These are phyloP conservation scores for Sorex maritimensis DNA, from an alignment of 2,797 vertebrate species.

Conservation along the genomic window DNA sequence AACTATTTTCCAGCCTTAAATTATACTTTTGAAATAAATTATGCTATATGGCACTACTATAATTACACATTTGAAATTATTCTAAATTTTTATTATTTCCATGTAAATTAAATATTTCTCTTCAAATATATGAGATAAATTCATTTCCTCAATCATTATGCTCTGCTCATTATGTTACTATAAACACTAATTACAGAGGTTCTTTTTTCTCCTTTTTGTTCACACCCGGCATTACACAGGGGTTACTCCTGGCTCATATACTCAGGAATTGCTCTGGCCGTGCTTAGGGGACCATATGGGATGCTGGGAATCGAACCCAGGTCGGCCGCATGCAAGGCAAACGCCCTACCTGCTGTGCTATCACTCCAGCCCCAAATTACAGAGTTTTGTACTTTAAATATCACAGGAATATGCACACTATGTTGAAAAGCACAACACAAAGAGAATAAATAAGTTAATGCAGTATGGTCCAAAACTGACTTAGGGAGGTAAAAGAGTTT, in stretches of 20 bases:
- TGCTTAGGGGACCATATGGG: no score
- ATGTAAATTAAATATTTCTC: not conserved
- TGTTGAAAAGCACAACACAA: not conserved
- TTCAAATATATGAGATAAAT: not conserved
- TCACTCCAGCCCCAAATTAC: not conserved
- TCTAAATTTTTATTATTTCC: constrained; percentile 31
- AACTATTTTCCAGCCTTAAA: not conserved
- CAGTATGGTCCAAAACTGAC: not conserved
- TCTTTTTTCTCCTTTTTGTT: no score
- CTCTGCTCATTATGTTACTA: not conserved
- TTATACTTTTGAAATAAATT: constrained; percentile 8
- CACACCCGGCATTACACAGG: no score
- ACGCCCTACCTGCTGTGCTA: no score
- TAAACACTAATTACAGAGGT: not conserved
- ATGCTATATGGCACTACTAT: not conserved
- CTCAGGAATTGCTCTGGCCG: no score
- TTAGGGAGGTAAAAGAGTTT: not conserved
- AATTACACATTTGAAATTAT: not conserved
- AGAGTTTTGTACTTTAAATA: not conserved
- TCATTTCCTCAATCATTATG: not conserved
- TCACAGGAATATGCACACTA: not conserved
- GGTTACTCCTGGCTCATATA: no score
- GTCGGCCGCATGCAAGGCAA: no score
- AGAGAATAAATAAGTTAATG: not conserved
- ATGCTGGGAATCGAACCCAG: no score